Conservation (phyloP, 2,797 vertebrate genomes). For the Schizothorax lantsangensis region DNA sequence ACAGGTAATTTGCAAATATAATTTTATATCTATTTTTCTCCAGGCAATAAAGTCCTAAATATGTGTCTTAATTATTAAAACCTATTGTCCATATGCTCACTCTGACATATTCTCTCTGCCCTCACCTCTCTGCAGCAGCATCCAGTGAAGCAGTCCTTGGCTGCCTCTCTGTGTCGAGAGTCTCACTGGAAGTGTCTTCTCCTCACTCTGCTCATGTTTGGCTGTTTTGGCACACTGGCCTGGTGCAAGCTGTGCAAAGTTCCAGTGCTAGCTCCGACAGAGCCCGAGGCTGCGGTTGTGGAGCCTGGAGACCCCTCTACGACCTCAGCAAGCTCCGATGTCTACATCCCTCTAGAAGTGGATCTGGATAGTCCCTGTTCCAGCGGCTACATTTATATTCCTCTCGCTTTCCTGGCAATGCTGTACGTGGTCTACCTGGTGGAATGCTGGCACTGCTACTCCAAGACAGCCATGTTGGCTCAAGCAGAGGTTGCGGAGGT, state of each 20-base stretch:
- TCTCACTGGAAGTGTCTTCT: slow-evolving; percentile 94
- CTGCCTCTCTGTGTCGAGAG: slow-evolving; percentile 87
- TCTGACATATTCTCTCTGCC: slow-evolving; percentile 12
- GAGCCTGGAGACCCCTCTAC: slow-evolving; percentile 53
- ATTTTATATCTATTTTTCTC: not conserved
- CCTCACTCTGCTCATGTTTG: slow-evolving; percentile 89
- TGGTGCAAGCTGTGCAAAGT: slow-evolving; percentile 89
- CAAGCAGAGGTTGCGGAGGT: slow-evolving; percentile 82
- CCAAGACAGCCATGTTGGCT: slow-evolving; percentile 81
- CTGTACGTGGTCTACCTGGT: slow-evolving; percentile 92
- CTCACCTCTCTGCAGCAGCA: slow-evolving; percentile 70
- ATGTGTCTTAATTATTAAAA: not conserved
- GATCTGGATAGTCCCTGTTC: slow-evolving; percentile 87
- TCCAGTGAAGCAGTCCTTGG: slow-evolving; percentile 87
- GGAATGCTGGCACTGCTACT: slow-evolving; percentile 93
- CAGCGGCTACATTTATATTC: slow-evolving; percentile 91
- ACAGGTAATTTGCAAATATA: not conserved
- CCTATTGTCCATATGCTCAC: not conserved
- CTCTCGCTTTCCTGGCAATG: slow-evolving; percentile 90
- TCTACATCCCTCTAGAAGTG: slow-evolving; percentile 75
- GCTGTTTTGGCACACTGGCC: slow-evolving; percentile 84
- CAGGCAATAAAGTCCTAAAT: not conserved
- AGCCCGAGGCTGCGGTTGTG: slow-evolving; percentile 68
- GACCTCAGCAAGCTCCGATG: slow-evolving; percentile 68
- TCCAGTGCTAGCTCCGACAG: slow-evolving; percentile 77